phyloP scores from a whole-genome alignment of 2,888 invertebrate species.

The Petrophora chlorosata region DNA sequence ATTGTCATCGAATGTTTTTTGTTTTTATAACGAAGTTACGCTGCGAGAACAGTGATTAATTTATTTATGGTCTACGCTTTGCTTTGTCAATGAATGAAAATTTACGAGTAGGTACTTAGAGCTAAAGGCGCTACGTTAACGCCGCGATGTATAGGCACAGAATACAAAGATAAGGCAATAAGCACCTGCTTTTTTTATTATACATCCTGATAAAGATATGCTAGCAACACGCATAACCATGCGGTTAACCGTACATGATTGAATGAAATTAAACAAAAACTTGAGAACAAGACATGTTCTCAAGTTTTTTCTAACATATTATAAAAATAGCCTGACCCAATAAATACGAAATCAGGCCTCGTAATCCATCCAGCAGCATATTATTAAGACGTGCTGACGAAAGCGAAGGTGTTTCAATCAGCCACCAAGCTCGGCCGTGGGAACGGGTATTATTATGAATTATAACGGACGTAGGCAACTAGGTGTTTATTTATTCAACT shows the following conservation, averaged over 20 bases:
- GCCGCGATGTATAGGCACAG: no score
- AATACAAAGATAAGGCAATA: no score
- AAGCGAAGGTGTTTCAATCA: constrained; percentile 36
- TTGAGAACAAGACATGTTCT: constrained; percentile 9
- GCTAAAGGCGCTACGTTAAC: no score
- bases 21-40: no score
- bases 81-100: no score
- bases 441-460: constrained; percentile 19
- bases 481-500: background rate
- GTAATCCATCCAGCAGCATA: constrained; percentile 28
- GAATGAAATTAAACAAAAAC: constrained; percentile 3
- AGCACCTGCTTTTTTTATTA: no score
- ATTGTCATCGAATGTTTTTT: no score
- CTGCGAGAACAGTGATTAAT: no score
- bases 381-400: constrained; percentile 20
- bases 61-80: no score
- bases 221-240: background rate
- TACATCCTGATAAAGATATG: background rate
- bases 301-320: constrained; percentile 6
- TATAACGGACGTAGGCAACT: constrained; percentile 16
- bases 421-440: constrained; percentile 27
- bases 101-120: no score
- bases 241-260: constrained; percentile 1
- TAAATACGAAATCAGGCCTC: constrained; percentile 25
- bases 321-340: constrained; percentile 23